Percentiles rank a stretch among this genome's conserved stretches.
Evolutionary conservation across 1,140 invertebrate genomes (phyloP).

Genomic region (Euura lappo): DNA sequence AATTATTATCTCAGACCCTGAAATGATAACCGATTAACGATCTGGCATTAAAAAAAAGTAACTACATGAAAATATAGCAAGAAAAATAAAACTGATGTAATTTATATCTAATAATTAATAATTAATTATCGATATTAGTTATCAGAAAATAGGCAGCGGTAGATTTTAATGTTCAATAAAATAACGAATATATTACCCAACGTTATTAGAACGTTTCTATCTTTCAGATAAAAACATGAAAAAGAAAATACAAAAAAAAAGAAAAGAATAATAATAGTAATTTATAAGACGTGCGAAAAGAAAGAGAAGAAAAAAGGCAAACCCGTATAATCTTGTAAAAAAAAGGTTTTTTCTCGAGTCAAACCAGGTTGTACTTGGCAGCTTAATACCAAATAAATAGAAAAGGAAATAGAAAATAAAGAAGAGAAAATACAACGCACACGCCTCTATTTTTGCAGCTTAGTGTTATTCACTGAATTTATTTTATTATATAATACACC

Average conservation of each 20-base stretch:
- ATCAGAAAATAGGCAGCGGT: slow-evolving; percentile 1
- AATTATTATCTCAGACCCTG: neutral
- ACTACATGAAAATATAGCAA: neutral
- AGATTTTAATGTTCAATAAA: neutral
- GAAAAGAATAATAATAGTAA: neutral
- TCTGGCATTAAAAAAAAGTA: neutral
- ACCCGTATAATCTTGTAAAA: neutral
- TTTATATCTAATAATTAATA: neutral
- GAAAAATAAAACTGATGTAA: neutral
- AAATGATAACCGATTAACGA: neutral
- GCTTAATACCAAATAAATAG: slow-evolving; percentile 49
- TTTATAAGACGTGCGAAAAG: neutral
- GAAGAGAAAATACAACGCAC: slow-evolving; percentile 31
- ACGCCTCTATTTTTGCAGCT: slow-evolving; percentile 55
- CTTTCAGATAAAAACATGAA: slow-evolving; percentile 10
- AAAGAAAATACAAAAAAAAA: neutral
- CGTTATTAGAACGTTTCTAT: slow-evolving; percentile 33
- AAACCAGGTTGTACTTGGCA: slow-evolving; percentile 42
- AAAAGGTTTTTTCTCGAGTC: neutral
- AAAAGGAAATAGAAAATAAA: slow-evolving; percentile 23
- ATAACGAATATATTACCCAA: slow-evolving; percentile 19
- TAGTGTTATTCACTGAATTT: slow-evolving; percentile 45
- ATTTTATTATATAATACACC: slow-evolving; percentile 13
- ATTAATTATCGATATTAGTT: neutral
- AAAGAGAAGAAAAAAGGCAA: slow-evolving; percentile 5